These are phyloP conservation scores for Gouania willdenowi DNA, from an alignment of 2,797 vertebrate genomes.

Conservation along the genomic window DNA sequence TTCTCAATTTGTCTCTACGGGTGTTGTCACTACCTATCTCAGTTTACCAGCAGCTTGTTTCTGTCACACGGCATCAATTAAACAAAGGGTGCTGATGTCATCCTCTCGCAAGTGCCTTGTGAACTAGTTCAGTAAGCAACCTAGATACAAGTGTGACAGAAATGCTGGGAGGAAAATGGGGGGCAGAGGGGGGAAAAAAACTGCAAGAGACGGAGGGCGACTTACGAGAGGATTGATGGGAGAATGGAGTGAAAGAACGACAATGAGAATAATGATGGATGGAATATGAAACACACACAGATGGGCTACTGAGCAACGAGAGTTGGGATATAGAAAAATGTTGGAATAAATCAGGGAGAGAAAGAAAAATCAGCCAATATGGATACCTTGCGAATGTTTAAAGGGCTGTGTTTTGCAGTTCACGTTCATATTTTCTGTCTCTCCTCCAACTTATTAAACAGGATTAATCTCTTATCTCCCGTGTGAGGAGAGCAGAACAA, in stretches of 20 bases:
- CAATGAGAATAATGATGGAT: neutral
- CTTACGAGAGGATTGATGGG: neutral
- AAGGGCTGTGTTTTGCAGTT: no score
- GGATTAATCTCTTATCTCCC: no score
- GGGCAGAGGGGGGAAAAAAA: constrained; percentile 1
- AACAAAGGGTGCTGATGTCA: constrained; percentile 39
- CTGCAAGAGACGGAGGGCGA: neutral
- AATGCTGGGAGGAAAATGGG: neutral
- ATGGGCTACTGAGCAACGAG: constrained; percentile 3
- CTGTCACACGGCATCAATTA: constrained; percentile 49
- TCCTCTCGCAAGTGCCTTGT: constrained; percentile 25
- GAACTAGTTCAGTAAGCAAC: constrained; percentile 59
- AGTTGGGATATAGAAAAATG: neutral
- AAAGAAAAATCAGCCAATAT: constrained; percentile 21
- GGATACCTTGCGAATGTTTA: no score
- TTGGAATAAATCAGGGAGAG: constrained; percentile 13
- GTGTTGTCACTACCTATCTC: constrained; percentile 16
- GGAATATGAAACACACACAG: neutral
- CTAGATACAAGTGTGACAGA: constrained; percentile 31
- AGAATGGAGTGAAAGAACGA: neutral
- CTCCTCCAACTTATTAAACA: no score
- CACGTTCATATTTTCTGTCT: no score
- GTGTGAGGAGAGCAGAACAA: no score
- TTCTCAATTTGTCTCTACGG: constrained; percentile 4
- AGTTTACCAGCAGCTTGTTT: constrained; percentile 40